phyloP scores from a whole-genome alignment of 2,113 vertebrate species.

The Sus scrofa region T2T-Sscrofa CM000828.6:34399501-34400000 shows the following conservation, averaged over 20 bases:
- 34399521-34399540: not conserved
- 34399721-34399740: not conserved
- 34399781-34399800: not conserved
- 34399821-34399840: not conserved
- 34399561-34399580: not conserved
- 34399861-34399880: not conserved
- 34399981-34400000: not conserved
- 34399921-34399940: not conserved
- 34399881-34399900: not conserved
- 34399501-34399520: not conserved
- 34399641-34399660: not conserved
- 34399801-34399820: not conserved
- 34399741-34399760: not conserved
- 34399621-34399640: not conserved
- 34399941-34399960: not conserved
- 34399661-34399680: not conserved
- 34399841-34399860: too few species aligned
- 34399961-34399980: not conserved
- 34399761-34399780: not conserved
- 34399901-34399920: not conserved
- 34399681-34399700: not conserved
- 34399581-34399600: not conserved
- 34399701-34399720: too few species aligned
- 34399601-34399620: not conserved
- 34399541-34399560: not conserved